These are phyloP conservation scores for Bambusicola thoracicus DNA, from an alignment of 2,113 vertebrate genomes.

Conservation along the genomic window DNA sequence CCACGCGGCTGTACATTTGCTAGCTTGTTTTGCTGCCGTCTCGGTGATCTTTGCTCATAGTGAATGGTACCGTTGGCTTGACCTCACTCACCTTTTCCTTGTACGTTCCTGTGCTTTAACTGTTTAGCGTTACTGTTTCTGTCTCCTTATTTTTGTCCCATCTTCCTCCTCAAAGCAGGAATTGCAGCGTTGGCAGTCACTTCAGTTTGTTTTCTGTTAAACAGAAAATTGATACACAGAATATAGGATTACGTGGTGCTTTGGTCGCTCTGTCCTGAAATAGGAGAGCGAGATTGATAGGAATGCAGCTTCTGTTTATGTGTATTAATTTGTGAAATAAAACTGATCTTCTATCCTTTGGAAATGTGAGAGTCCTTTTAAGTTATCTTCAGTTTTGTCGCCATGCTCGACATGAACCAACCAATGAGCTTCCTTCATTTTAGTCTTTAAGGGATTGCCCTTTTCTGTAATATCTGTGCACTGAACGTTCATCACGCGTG, in stretches of 20 bases:
- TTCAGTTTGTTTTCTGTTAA: background rate
- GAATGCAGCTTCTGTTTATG: background rate
- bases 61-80: background rate
- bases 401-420: background rate
- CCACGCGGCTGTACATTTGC: background rate
- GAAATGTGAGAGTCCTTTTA: background rate
- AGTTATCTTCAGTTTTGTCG: background rate
- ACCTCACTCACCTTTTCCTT: background rate
- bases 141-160: background rate
- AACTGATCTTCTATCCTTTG: background rate
- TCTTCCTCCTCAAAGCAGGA: background rate
- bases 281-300: background rate
- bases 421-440: background rate
- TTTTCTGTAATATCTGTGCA: background rate
- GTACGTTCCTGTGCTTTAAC: background rate
- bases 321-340: background rate
- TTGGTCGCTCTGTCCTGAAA: background rate
- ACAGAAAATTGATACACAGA: background rate
- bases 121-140: background rate
- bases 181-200: background rate
- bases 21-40: background rate
- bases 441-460: background rate
- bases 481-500: background rate
- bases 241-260: rapidly evolving
- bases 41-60: background rate